Evolutionary conservation across 2,797 vertebrate species (phyloP), one percentile per base, ranked within the genome.

Genomic region (Meriones psammophilus): DNA sequence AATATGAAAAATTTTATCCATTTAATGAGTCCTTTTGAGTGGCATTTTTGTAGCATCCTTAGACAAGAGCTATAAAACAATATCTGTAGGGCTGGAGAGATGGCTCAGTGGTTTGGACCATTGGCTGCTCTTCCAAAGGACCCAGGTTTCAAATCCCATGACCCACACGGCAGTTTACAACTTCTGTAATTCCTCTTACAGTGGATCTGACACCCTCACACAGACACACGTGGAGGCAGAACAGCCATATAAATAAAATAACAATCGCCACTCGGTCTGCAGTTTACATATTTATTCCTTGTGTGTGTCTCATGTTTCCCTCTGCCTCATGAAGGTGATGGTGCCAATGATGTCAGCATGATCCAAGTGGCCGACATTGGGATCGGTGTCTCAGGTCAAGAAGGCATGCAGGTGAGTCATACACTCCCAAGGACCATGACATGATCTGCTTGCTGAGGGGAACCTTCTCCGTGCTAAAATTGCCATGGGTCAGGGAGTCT

Each of bases 261-360:
- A 50, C 50, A 85, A 18, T n/a, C 50, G 71, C 20, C 64, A 6
- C 1, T 80, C 46, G 39, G 50, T 88, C 66, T 79, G 64, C 80
- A 24, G 76, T 91, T 36, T 60, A 1, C 4, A 2, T 81, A 28
- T 58, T 90, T 60, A 58, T 12, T 74, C 42, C 46, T 96, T 30
- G 7, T 54, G 8, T 28, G 6, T 71, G 68, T 93, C 80, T 96
- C 56, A 9, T 90, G 26, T 97, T 93, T 83, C 77, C 26, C 81
- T 88, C 24, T 95, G 39, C n/a, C 54, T 92, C 42, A 0, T 62
- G 3, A 91, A 99, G 99, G 99, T 97, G 99, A 99, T 87, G 99
- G 99, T 90, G 99, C 99, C 97, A 99, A 99, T 88, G 99, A 99
- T 62, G 99, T 99, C 56, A 99, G 99, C 97, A 99, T 99, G 99